Conservation (phyloP, 2,888 invertebrate species). For the Maniola hyperantus region DNA sequence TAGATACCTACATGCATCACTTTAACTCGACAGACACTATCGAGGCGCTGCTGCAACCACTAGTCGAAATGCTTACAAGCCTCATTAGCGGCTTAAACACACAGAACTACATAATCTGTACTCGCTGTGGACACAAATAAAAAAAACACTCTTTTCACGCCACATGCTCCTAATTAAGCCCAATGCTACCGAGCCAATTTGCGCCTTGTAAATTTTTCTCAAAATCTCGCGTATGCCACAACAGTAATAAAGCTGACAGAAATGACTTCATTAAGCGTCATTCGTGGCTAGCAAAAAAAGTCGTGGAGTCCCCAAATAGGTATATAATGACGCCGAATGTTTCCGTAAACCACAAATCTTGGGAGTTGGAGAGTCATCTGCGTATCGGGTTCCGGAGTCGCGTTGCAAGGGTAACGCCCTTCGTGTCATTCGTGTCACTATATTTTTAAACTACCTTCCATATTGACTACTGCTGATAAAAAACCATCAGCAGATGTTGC, state of each 20-base stretch:
- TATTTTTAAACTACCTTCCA: constrained; percentile 17
- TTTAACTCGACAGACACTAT: too few relatives aligned
- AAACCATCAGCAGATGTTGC: constrained; percentile 6
- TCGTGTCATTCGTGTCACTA: constrained; percentile 40
- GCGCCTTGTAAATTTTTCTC: constrained; percentile 75
- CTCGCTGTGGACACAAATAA: constrained; percentile 14
- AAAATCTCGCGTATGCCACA: constrained; percentile 75
- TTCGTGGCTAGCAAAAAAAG: constrained; percentile 72
- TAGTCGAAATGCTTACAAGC: too few relatives aligned
- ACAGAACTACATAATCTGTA: too few relatives aligned
- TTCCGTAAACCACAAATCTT: constrained; percentile 72
- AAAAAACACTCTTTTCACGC: constrained; percentile 31
- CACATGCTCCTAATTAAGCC: constrained; percentile 48
- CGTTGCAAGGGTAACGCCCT: constrained; percentile 48
- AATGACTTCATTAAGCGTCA: constrained; percentile 80
- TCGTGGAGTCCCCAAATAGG: constrained; percentile 70
- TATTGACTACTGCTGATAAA: constrained; percentile 13
- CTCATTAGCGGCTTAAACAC: background rate
- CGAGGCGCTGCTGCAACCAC: too few relatives aligned
- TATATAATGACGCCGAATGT: constrained; percentile 74
- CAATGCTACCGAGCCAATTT: constrained; percentile 73
- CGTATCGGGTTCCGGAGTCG: constrained; percentile 59
- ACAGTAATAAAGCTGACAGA: constrained; percentile 80
- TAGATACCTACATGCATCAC: too few relatives aligned
- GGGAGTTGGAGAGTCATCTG: constrained; percentile 56